phyloP scores from a whole-genome alignment of 2,797 vertebrate genomes.

The Martes flavigula region DNA sequence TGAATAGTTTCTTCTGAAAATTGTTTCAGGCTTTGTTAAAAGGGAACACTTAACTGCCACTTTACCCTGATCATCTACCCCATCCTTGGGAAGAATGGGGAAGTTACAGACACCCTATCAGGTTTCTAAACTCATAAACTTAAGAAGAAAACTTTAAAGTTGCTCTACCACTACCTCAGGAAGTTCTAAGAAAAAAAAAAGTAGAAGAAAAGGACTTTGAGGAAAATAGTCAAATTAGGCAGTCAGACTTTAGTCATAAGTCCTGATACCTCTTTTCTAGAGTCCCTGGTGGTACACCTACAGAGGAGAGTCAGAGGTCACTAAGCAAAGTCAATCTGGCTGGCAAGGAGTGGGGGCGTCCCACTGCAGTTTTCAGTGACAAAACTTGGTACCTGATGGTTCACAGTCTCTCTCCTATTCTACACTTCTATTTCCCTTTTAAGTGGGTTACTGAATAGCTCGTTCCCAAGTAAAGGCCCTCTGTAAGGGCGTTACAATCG shows the following conservation, averaged over 20 bases:
- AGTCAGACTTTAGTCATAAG: not conserved
- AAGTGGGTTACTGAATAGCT: slow-evolving; percentile 32
- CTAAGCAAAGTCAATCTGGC: not conserved
- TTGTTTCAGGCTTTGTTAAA: slow-evolving; percentile 5
- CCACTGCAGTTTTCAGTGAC: slow-evolving; percentile 31
- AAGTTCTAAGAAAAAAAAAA: not conserved
- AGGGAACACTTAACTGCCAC: not conserved
- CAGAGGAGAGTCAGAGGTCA: slow-evolving; percentile 8
- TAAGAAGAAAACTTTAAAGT: slow-evolving; percentile 45
- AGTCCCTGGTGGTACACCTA: not conserved
- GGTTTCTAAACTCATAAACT: slow-evolving; percentile 33
- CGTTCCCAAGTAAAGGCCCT: slow-evolving; percentile 58
- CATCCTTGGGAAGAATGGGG: not conserved
- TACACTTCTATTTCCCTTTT: slow-evolving; percentile 47
- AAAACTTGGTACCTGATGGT: not conserved
- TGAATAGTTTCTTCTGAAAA: slow-evolving; percentile 41
- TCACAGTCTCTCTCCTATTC: not conserved
- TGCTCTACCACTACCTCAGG: not conserved
- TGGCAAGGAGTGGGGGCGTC: not conserved
- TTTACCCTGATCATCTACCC: not conserved
- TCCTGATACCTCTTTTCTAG: not conserved
- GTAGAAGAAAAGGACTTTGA: not conserved
- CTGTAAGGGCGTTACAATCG: slow-evolving; percentile 38
- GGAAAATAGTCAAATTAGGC: not conserved
- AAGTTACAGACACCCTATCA: not conserved